Conservation (phyloP, 2,797 vertebrate genomes). For the Sebastes kiyomatsui region DNA sequence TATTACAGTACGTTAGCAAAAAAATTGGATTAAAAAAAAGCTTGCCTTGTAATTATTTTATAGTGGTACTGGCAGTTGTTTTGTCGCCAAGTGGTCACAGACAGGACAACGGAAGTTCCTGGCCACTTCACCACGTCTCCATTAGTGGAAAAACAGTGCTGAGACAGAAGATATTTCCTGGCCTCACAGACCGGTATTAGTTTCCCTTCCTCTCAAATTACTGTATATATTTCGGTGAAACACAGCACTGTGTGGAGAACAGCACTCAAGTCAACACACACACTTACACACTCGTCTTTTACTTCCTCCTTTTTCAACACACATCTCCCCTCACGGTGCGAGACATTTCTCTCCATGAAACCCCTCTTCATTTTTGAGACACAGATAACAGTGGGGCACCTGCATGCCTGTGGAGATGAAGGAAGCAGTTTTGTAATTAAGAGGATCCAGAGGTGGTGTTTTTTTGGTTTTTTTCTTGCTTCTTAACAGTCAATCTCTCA, state of each 20-base stretch:
- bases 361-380: neutral
- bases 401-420: constrained; percentile 26
- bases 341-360: neutral
- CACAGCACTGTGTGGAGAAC: neutral
- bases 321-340: neutral
- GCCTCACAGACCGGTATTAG: neutral
- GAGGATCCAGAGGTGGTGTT: neutral
- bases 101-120: neutral
- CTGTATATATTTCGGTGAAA: neutral
- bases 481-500: constrained; percentile 42
- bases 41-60: neutral
- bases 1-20: neutral
- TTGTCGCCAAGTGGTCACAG: neutral
- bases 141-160: neutral
- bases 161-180: neutral
- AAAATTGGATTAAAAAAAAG: neutral
- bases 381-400: constrained; percentile 24
- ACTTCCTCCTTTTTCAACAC: neutral
- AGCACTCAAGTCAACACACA: neutral
- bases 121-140: neutral
- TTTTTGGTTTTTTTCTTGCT: neutral
- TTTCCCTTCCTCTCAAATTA: neutral
- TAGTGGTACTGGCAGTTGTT: neutral
- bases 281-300: constrained; percentile 13
- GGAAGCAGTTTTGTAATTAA: constrained; percentile 44